Evolutionary conservation across 2,888 invertebrate species (phyloP).

Genomic region (Acronicta aceris): DNA sequence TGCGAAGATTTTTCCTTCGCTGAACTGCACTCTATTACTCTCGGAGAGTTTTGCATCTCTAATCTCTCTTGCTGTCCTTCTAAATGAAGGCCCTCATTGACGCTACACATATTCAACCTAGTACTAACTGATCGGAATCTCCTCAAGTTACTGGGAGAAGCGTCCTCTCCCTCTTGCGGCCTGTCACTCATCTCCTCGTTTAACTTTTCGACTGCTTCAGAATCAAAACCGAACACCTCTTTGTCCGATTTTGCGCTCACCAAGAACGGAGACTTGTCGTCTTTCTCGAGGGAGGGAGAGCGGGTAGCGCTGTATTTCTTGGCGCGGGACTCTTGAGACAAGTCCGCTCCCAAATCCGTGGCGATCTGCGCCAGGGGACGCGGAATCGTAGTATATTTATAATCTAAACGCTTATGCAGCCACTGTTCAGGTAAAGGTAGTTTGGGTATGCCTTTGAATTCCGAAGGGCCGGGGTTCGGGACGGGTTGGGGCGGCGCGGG

Average conservation of each 20-base stretch:
- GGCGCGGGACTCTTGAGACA: constrained; percentile 73
- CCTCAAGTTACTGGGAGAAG: constrained; percentile 75
- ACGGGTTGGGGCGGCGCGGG: constrained; percentile 51
- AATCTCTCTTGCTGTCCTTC: constrained; percentile 75
- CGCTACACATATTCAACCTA: constrained; percentile 80
- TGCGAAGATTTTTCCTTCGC: constrained; percentile 81
- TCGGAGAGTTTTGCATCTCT: constrained; percentile 84
- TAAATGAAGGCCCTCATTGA: constrained; percentile 69
- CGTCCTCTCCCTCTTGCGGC: constrained; percentile 73
- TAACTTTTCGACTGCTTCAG: constrained; percentile 70
- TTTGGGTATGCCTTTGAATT: constrained; percentile 73
- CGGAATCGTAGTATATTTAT: constrained; percentile 79
- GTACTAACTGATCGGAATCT: constrained; percentile 83
- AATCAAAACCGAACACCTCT: constrained; percentile 82
- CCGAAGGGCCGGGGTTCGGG: constrained; percentile 55
- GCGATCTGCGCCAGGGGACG: constrained; percentile 78
- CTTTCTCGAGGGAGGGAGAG: constrained; percentile 86
- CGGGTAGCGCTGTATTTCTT: constrained; percentile 84
- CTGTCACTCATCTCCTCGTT: constrained; percentile 67
- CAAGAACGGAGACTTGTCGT: constrained; percentile 84
- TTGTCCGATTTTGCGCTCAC: constrained; percentile 72
- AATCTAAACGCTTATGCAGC: constrained; percentile 80
- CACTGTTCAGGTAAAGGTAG: constrained; percentile 84
- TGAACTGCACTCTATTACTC: constrained; percentile 79
- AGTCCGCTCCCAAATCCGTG: constrained; percentile 75